Conservation (phyloP, 2,797 vertebrate species). For the Momotus momota region DNA sequence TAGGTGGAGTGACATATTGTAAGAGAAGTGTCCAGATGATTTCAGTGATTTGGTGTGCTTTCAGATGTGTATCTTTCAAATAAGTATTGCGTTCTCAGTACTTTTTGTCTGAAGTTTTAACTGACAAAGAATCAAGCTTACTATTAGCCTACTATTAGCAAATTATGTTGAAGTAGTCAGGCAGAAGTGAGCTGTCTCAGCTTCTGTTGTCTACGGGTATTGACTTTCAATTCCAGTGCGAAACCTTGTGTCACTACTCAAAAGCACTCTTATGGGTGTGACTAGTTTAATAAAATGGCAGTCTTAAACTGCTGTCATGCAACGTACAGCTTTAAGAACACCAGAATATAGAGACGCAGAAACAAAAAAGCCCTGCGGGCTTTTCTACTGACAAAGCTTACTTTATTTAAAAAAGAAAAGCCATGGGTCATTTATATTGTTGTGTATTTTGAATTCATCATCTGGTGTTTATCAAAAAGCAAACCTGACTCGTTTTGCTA, state of each 20-base stretch:
- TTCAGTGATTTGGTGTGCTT: accelerated
- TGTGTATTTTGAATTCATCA: constrained; percentile 70
- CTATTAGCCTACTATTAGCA: neutral
- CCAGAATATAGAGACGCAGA: neutral
- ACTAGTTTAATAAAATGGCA: constrained; percentile 29
- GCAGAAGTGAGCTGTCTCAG: neutral
- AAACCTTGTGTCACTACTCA: constrained; percentile 2
- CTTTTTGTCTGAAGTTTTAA: neutral
- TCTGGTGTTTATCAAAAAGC: constrained; percentile 73
- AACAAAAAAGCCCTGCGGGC: constrained; percentile 53
- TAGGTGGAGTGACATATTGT: neutral
- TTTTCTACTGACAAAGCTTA: constrained; percentile 65
- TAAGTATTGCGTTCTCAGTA: neutral
- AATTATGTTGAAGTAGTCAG: neutral
- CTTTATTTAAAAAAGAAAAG: constrained; percentile 76
- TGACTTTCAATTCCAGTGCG: neutral
- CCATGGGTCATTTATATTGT: constrained; percentile 77
- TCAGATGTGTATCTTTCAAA: neutral
- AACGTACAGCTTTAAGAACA: constrained; percentile 20
- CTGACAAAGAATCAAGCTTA: neutral
- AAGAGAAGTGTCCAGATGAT: neutral
- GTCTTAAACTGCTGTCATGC: constrained; percentile 54
- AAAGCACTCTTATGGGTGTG: constrained; percentile 20
- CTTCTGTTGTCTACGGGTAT: neutral
- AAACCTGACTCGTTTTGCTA: constrained; percentile 73